Conservation (phyloP, 2,888 invertebrate species). For the Chesias legatella region DNA sequence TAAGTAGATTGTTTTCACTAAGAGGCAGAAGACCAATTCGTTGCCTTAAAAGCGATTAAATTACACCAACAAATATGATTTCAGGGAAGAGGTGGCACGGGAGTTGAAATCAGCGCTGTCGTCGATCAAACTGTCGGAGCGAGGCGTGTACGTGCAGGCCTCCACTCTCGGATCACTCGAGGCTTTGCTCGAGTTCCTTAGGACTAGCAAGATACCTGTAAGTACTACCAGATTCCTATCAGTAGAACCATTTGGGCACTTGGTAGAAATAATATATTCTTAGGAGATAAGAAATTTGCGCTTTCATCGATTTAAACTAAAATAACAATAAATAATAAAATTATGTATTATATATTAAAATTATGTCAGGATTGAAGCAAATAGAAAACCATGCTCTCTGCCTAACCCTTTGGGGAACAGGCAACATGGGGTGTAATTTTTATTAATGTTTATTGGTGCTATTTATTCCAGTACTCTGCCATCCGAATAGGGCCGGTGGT, state of each 20-base stretch:
- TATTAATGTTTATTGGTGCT: constrained; percentile 36
- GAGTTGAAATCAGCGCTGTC: constrained; percentile 94
- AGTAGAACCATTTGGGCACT: too few relatives aligned
- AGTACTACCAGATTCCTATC: too few relatives aligned
- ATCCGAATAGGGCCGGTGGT: constrained; percentile 99
- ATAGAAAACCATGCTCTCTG: too few relatives aligned
- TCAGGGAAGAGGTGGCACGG: constrained; percentile 90
- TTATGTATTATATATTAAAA: too few relatives aligned
- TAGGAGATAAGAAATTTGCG: too few relatives aligned
- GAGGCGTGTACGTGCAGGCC: constrained; percentile 99
- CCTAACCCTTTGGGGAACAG: too few relatives aligned
- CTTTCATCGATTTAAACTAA: too few relatives aligned
- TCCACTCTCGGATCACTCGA: constrained; percentile 99
- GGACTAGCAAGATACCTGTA: constrained; percentile 95
- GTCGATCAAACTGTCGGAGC: constrained; percentile 93
- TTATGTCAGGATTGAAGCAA: too few relatives aligned
- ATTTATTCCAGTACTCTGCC: constrained; percentile 89
- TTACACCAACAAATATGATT: constrained; percentile 2
- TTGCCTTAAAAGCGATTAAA: neutral
- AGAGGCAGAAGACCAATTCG: neutral
- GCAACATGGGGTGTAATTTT: neutral
- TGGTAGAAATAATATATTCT: too few relatives aligned
- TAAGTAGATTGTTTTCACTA: too few relatives aligned
- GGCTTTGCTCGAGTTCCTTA: constrained; percentile 95
- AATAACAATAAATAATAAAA: too few relatives aligned